Base-by-base conservation (phyloP, 2,113 vertebrate genomes). In the Rhinoderma darwinii region DNA sequence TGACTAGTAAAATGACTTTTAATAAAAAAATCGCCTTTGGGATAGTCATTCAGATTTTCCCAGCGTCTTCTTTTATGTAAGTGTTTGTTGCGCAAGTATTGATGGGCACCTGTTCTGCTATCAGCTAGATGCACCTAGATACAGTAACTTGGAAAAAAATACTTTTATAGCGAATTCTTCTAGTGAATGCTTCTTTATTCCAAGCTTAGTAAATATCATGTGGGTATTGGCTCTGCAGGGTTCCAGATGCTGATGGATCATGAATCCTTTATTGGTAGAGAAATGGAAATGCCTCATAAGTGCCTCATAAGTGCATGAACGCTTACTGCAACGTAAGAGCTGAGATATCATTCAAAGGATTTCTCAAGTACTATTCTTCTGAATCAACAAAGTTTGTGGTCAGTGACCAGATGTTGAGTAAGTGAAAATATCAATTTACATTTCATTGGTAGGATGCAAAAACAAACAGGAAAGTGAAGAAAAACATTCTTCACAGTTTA, bases 381-480 rank as follows among this genome's bases (percentile, higher is more conserved):
- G 83, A 73, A 74, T 84, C 70, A 73, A 84, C 83, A 84, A 41
- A 43, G 47, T 12, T 43, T 75, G 83, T 61, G 83, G 83, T 84
- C 70, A 74, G 51, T 39, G 68, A 61, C 83, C 82, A 84, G 83
- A 84, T 74, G 83, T 73, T 61, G 83, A 84, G 70, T 75, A 75
- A 75, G 83, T 75, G 51, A 84, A 84, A 84, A 84, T 84, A 84
- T 84, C 72, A 84, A 84, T 84, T 75, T 84, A 75, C 70, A 84
- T 84, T 84, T 75, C 83, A 84, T 76, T 84, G 83, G 83, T 76
- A 73, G n/a, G 70, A 84, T 43, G 83, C 70, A 56, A 84, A 84
- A 84, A 75, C 83, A 84, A 84, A 84, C 72, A 84, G 83, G 70
- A n/a, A 54, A 41, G 51, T 74, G 68, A 84, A 75, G 79, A 73